These are phyloP conservation scores for Mactra quadrangularis DNA, from an alignment of 1,140 invertebrate genomes.

Conservation along the genomic window DNA sequence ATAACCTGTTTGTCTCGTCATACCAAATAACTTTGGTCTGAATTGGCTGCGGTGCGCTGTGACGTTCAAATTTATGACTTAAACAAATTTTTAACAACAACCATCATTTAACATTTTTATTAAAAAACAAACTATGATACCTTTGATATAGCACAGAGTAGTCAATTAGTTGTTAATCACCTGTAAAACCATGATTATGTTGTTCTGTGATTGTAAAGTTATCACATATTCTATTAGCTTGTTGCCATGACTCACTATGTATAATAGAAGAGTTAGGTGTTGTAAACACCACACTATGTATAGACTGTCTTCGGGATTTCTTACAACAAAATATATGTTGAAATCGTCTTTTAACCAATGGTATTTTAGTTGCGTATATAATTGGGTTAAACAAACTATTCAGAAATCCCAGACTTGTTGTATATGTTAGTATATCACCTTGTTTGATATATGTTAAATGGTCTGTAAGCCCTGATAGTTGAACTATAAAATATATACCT, in stretches of 20 bases:
- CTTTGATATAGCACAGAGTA: no score
- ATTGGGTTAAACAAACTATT: constrained; percentile 65
- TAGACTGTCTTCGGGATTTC: neutral
- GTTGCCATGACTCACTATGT: neutral
- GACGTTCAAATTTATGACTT: no score
- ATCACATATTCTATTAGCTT: no score
- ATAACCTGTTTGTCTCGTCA: no score
- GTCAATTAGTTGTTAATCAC: no score
- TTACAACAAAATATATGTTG: constrained; percentile 54
- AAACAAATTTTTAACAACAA: no score
- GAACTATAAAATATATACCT: constrained; percentile 51
- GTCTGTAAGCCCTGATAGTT: constrained; percentile 37
- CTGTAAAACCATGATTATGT: no score
- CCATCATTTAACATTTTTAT: no score
- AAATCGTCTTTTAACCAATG: constrained; percentile 51
- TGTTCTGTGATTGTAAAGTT: no score
- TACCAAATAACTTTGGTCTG: no score
- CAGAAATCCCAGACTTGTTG: constrained; percentile 41
- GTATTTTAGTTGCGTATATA: constrained; percentile 65
- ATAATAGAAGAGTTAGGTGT: constrained; percentile 6
- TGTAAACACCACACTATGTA: constrained; percentile 21
- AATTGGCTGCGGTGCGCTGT: no score
- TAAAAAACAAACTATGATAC: no score
- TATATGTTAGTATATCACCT: constrained; percentile 57
- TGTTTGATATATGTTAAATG: constrained; percentile 14